phyloP scores from a whole-genome alignment of 2,797 vertebrate species.

The Siniperca obscura region DNA sequence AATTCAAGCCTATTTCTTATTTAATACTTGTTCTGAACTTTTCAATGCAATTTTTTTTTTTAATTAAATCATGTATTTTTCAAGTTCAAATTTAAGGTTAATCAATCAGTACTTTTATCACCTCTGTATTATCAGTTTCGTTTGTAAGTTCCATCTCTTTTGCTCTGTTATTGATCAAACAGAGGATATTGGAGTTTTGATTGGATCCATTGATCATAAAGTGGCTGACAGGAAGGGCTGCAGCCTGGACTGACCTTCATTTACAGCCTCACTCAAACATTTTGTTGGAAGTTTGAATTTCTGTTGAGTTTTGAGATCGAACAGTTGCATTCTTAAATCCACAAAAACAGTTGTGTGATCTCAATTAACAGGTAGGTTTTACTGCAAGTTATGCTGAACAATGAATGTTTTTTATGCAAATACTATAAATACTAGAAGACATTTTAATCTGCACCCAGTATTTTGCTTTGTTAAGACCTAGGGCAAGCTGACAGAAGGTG shows the following conservation, averaged over 20 bases:
- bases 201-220: slow-evolving; percentile 47
- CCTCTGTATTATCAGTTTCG: background rate
- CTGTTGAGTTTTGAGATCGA: background rate
- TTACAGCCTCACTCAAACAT: background rate
- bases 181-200: slow-evolving; percentile 34
- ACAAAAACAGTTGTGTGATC: background rate
- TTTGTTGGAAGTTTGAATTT: background rate
- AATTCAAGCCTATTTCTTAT: background rate
- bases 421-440: background rate
- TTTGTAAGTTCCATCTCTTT: background rate
- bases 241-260: slow-evolving; percentile 11
- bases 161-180: slow-evolving; percentile 1
- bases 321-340: background rate
- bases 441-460: background rate
- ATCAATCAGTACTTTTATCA: background rate
- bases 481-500: background rate
- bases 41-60: background rate
- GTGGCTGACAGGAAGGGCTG: slow-evolving; percentile 21
- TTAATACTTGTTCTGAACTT: background rate
- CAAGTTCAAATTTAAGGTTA: background rate
- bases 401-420: background rate
- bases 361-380: background rate
- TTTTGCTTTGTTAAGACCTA: background rate
- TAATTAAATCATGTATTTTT: background rate
- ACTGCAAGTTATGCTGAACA: background rate